Base-by-base conservation (phyloP, 2,888 invertebrate genomes). In the Cryptosula pallasiana region DNA sequence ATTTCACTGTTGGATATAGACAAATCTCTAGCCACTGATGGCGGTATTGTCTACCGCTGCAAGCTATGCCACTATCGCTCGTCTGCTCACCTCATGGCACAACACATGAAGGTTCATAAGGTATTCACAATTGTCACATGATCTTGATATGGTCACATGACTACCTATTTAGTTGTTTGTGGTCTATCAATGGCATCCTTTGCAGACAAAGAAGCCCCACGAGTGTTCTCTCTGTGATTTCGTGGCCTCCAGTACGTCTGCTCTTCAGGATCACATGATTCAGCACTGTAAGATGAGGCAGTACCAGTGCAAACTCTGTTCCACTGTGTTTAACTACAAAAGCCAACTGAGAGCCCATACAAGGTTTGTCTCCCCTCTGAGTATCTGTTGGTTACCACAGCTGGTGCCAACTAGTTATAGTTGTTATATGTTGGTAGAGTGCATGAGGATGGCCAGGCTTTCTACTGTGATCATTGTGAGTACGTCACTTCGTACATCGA, bases 291-390 rank as follows among this genome's bases (percentile, higher is more conserved):
- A 82, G 75, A 78, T 81, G 20, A 76, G 82, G 34, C 80, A 80
- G 1, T 82, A 81, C 71, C 80, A 80, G 73, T 82, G 83, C 75
- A 82, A 81, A 73, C 74, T 79, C 32, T 83, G 82, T 75, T 75
- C 79, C 27, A 77, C 79, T 20, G 77, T 76, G 27, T 82, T 83
- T 72, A 81, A 81, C 75, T 82, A 82, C 75, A 83, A 82, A 76
- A 82, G 81, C 74, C 82, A 82, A 71, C 76, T 82, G n/a, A 74
- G 82, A n/a, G 81, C 82, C 16, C 83, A 83, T 75, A 82, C 63
- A 27, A 25, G 63, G 63, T 63, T 29, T 13, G 32, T 2, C 9
- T 63, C 63, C 3, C 32, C 13, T 57, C 45, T 45, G 45, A 13
- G n/a, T n/a, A n/a, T n/a, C n/a, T n/a, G n/a, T n/a, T n/a, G n/a